Base-by-base conservation (phyloP, 2,888 invertebrate genomes). In the Euphydryas editha region DNA sequence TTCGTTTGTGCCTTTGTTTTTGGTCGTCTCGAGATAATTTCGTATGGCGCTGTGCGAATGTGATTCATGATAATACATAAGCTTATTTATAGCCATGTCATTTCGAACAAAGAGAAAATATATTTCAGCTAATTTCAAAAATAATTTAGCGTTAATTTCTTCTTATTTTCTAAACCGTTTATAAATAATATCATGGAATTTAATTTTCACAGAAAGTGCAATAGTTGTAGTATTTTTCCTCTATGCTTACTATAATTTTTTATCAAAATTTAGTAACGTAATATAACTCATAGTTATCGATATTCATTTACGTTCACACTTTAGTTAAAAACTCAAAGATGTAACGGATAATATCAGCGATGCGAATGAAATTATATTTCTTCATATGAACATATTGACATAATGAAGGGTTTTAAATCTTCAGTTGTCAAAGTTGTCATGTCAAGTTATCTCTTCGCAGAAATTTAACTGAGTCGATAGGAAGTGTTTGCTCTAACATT, bases 391-490 rank as follows among this genome's bases (percentile, higher is more conserved):
- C 76, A 70, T 58, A 74, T 65, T 63, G 70, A 67, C 69, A 71
- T 76, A 78, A 78, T 78, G 73, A 75, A 77, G 72, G 76, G 73
- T 76, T 77, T 49, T 59, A 71, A 76, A 74, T 74, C 77, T 79
- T 69, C 76, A 76, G 76, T 71, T 73, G 69, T 73, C 74, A 70
- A 49, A 63, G 55, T 49, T 61, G 46, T 56, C 59, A 67, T 42
- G 69, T 76, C 13, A 42, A 59, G 51, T 51, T 59, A 64, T 51
- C 21, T 30, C 36, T 30, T 44, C 18, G 47, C 39, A 44, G 1
- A 15, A 49, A 49, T 42, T 17, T 17, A 24, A 47, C 15, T 17
- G 7, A 15, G 17, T 54, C 30, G n/a, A 36, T 54, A 15, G 7
- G 54, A 54, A 54, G 30, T 54, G 30, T 54, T 1, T 49, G 15